Evolutionary conservation across 2,888 invertebrate genomes (phyloP).

Genomic region (Alloplasta piceator): DNA sequence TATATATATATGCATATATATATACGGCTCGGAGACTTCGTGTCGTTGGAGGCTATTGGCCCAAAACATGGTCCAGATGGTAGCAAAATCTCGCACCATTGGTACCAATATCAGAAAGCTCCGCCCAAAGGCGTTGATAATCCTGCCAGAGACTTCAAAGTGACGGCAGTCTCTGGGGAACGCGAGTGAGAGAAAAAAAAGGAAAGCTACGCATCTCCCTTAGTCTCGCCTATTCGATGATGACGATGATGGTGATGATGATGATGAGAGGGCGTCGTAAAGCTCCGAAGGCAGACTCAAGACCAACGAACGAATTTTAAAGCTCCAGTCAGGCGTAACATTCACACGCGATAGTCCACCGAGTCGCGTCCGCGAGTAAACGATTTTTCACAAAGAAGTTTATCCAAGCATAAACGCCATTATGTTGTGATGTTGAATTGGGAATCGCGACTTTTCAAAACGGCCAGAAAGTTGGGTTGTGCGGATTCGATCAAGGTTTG

Average conservation of each 20-base stretch:
- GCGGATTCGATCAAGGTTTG: too few species aligned
- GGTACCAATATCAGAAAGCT: conserved; percentile 42
- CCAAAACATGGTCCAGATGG: conserved; percentile 47
- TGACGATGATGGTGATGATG: conserved; percentile 34
- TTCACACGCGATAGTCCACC: conserved; percentile 66
- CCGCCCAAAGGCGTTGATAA: conserved; percentile 55
- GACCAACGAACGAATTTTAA: conserved; percentile 55
- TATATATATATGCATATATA: too few species aligned
- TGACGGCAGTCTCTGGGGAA: conserved; percentile 28
- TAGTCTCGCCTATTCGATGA: conserved; percentile 6
- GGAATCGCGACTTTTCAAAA: too few species aligned
- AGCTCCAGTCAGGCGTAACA: conserved; percentile 77
- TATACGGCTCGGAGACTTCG: neutral
- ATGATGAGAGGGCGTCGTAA: conserved; percentile 23
- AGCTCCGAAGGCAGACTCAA: conserved; percentile 38
- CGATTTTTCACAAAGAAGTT: too few species aligned
- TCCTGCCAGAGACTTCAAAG: conserved; percentile 51
- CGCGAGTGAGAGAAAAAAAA: conserved; percentile 22
- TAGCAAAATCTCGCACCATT: conserved; percentile 41
- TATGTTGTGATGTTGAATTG: too few species aligned
- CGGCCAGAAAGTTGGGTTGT: too few species aligned
- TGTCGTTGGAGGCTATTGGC: conserved; percentile 38
- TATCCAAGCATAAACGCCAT: too few species aligned
- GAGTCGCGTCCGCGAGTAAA: conserved; percentile 11
- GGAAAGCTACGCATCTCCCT: conserved; percentile 14